A percentile compares a stretch with the other conserved stretches of the same genome.
Evolutionary conservation across 2,797 vertebrate genomes (phyloP).

Genomic region (Gallinago nigripennis): DNA sequence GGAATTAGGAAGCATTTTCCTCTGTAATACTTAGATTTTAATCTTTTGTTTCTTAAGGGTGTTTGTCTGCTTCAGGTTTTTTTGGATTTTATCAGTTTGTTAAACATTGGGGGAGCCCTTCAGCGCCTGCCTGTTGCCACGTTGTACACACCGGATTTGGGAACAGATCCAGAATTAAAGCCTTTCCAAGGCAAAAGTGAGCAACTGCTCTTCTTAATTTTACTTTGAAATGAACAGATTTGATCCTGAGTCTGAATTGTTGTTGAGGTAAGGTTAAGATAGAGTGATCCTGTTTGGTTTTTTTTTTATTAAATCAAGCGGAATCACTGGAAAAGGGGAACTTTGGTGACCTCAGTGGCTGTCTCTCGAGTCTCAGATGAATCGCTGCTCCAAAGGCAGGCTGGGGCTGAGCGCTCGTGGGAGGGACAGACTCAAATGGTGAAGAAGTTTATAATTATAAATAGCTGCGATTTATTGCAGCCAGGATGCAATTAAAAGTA

Average conservation of each 20-base stretch:
- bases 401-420: neutral
- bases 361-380: neutral
- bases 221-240: neutral
- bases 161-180: neutral
- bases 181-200: neutral
- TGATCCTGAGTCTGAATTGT: neutral
- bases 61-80: neutral
- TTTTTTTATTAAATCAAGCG: neutral
- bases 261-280: neutral
- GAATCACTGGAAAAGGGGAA: neutral
- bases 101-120: rapidly evolving
- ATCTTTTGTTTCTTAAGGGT: neutral
- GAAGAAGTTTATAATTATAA: neutral
- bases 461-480: conserved; percentile 21
- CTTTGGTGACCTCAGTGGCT: neutral
- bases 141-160: neutral
- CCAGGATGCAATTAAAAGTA: conserved; percentile 14
- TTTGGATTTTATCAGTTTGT: neutral
- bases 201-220: neutral
- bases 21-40: neutral
- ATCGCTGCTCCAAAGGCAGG: neutral
- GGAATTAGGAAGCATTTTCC: neutral
- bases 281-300: neutral
- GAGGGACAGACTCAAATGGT: neutral
- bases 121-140: neutral